A percentile compares a stretch with the other conserved stretches of the same genome.
Conservation (phyloP, 2,888 invertebrate species). For the Terebella lapidaria region DNA sequence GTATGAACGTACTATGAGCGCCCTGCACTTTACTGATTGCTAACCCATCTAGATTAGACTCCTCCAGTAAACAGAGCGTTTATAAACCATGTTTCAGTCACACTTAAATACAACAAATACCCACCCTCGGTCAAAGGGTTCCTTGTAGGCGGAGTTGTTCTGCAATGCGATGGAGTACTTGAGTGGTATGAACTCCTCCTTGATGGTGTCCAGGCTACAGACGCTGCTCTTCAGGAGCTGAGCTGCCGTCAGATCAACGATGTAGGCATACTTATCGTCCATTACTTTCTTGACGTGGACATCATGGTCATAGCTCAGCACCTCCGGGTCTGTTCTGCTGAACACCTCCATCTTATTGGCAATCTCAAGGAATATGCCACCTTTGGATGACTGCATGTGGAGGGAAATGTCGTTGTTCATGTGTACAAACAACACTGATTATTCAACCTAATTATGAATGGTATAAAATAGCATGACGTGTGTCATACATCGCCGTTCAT, state of each 20-base stretch:
- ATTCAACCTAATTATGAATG: too few relatives aligned
- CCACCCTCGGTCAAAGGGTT: constrained; percentile 9
- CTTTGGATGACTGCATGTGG: constrained; percentile 4
- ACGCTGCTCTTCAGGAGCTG: constrained; percentile 7
- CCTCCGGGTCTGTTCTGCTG: not conserved
- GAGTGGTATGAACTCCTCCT: constrained; percentile 15
- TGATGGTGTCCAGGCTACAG: constrained; percentile 13
- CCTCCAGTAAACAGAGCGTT: too few relatives aligned
- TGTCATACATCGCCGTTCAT: too few relatives aligned
- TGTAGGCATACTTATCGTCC: constrained; percentile 9
- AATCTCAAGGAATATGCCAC: not conserved
- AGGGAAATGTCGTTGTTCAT: too few relatives aligned
- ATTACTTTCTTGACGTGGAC: not conserved
- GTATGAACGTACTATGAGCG: too few relatives aligned
- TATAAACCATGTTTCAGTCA: too few relatives aligned
- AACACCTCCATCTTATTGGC: not conserved
- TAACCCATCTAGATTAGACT: too few relatives aligned
- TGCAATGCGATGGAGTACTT: constrained; percentile 10
- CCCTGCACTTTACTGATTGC: too few relatives aligned
- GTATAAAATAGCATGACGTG: too few relatives aligned
- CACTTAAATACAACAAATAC: too few relatives aligned
- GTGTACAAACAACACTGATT: too few relatives aligned
- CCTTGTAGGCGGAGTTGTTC: constrained; percentile 9
- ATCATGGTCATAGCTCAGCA: not conserved
- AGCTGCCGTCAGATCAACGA: constrained; percentile 11